Evolutionary conservation across 2,888 invertebrate species (phyloP).

Genomic region (Aricia artaxerxes): DNA sequence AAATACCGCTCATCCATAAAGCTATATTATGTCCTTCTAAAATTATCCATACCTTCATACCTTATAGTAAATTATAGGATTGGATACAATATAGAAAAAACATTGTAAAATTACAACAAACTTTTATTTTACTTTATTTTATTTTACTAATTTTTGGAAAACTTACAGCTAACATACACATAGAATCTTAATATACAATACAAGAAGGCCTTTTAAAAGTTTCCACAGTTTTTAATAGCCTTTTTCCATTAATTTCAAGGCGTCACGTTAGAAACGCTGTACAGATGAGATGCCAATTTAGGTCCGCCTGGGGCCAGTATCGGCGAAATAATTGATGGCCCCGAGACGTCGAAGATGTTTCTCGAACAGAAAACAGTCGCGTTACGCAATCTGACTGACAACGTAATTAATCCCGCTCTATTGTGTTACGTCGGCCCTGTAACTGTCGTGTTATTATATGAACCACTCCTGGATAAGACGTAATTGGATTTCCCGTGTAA

Average conservation of each 20-base stretch:
- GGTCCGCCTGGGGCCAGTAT: neutral
- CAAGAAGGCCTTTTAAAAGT: too few species aligned
- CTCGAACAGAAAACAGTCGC: neutral
- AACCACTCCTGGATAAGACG: slow-evolving; percentile 21
- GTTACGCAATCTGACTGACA: slow-evolving; percentile 21
- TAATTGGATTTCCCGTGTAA: slow-evolving; percentile 18
- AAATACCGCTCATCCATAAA: too few species aligned
- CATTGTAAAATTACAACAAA: neutral
- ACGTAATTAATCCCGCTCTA: slow-evolving; percentile 21
- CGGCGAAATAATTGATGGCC: slow-evolving; percentile 6
- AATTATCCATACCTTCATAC: too few species aligned
- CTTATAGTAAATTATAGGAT: too few species aligned
- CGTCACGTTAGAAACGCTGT: neutral
- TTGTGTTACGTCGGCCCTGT: slow-evolving; percentile 11
- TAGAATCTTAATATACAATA: too few species aligned
- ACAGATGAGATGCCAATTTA: neutral
- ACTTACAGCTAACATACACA: too few species aligned
- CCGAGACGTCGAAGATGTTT: slow-evolving; percentile 1
- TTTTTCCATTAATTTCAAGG: neutral
- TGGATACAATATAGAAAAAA: neutral
- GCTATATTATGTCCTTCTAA: too few species aligned
- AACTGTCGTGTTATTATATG: slow-evolving; percentile 19
- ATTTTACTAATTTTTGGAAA: too few species aligned
- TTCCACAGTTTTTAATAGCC: neutral
- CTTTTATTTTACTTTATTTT: too few species aligned